phyloP scores from a whole-genome alignment of 53 echinoderm and acorn worm genomes.

The Paelopatides confundens region DNA sequence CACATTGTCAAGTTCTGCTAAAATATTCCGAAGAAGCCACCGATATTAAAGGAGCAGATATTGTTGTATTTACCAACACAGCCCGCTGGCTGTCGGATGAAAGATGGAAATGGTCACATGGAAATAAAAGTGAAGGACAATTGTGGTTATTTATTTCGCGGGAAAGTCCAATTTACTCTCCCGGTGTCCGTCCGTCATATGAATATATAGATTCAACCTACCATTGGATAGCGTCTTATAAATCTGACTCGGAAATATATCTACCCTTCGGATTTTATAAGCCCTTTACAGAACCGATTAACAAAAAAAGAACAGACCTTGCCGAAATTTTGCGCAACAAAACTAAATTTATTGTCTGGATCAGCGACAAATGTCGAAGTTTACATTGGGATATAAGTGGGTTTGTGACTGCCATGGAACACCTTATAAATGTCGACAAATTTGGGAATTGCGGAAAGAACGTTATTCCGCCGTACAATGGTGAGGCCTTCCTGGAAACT shows the following conservation, averaged over 20 bases:
- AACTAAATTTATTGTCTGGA: neutral
- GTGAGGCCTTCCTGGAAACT: neutral
- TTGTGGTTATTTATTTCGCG: neutral
- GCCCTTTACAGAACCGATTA: neutral
- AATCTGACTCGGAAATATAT: slow-evolving; percentile 11
- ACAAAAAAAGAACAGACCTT: neutral
- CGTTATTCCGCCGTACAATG: neutral
- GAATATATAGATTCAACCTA: neutral
- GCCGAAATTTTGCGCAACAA: neutral
- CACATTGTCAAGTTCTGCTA: neutral
- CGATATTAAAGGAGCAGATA: neutral
- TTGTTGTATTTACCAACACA: neutral
- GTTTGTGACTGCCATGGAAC: neutral
- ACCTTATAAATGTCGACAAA: neutral
- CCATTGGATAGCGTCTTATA: slow-evolving; percentile 11
- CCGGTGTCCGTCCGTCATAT: neutral
- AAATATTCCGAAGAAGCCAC: neutral
- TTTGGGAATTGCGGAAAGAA: neutral
- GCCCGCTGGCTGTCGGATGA: neutral
- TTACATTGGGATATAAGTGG: neutral
- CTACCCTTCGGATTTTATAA: neutral
- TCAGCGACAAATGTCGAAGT: neutral
- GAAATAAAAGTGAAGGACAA: neutral
- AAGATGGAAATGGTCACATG: slow-evolving; percentile 2
- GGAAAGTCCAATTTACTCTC: neutral